Conservation (phyloP, 2,113 vertebrate species). For the Platichthys stellatus region DNA sequence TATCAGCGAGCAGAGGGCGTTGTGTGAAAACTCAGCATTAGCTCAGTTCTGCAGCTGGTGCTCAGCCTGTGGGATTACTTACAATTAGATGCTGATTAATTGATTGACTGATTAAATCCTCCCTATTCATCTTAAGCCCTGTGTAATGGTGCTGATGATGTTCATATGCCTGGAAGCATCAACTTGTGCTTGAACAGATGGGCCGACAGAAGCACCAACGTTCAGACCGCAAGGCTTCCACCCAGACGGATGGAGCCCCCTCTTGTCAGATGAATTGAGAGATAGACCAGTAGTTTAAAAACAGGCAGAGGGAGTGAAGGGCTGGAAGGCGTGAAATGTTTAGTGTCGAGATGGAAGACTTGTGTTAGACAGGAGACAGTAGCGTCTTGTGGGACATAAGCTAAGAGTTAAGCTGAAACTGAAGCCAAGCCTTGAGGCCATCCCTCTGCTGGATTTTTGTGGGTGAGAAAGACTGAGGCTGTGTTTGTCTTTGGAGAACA, state of each 20-base stretch:
- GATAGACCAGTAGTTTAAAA: not conserved
- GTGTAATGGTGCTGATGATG: conserved; percentile 12
- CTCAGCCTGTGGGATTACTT: conserved; percentile 64
- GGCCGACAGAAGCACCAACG: conserved; percentile 14
- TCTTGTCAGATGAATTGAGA: not conserved
- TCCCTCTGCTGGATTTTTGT: conserved; percentile 18
- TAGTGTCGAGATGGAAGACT: conserved; percentile 17
- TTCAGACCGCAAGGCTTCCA: conserved; percentile 22
- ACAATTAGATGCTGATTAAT: conserved; percentile 64
- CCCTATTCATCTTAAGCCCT: conserved; percentile 12
- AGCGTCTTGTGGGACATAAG: conserved; percentile 27
- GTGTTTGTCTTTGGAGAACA: conserved; percentile 46
- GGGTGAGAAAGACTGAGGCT: conserved; percentile 27
- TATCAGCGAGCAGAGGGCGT: conserved; percentile 20
- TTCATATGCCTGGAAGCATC: conserved; percentile 10
- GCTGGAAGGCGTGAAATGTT: conserved; percentile 28
- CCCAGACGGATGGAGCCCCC: conserved; percentile 5
- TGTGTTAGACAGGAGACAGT: not conserved
- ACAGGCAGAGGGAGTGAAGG: not conserved
- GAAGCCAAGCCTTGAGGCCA: conserved; percentile 52
- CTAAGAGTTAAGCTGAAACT: conserved; percentile 47
- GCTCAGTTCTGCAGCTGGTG: conserved; percentile 55
- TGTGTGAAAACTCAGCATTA: conserved; percentile 33
- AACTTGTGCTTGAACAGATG: conserved; percentile 10
- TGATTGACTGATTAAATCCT: conserved; percentile 47